Evolutionary conservation across 2,797 vertebrate species (phyloP), one percentile per base, ranked within the genome.

Genomic region (Lophius americanus): DNA sequence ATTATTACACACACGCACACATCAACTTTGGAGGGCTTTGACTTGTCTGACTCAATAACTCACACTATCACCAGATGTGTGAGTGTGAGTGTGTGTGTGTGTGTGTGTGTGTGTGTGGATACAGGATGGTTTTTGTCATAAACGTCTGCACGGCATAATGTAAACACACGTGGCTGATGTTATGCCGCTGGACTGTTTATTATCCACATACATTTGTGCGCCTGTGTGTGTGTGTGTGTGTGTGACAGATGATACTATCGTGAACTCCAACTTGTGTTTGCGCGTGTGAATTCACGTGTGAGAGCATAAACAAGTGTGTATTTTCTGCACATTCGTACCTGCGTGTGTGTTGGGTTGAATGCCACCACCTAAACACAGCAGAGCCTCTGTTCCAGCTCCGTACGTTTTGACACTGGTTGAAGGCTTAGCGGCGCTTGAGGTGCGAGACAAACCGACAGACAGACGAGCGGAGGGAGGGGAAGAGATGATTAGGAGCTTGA

Each of bases 1-100:
- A 97, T 98, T 98, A 98, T 96, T 88, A 82, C 79, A 80, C 73
- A 86, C 72, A 79, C 32, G 23, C 76, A 68, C 75, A 76, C 62
- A 57, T 65, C 74, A 88, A 90, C 82, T 91, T 88, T 84, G 70
- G 71, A 87, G 80, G 73, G 90, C 85, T 91, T 90, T 91, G 82
- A 89, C 85, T 89, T 88, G 84, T 88, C 88, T 88, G 88, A 88
- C 84, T 89, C 87, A 86, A 86, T 90, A 87, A 83, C 80, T 86
- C 79, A 73, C 72, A 68, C 76, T 73, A 82, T 76, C 76, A 64
- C 55, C 35, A 9, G 66, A 39, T 64, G 70, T 75, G 68, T 65
- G 55, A 56, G 54, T 58, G 67, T 63, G 76, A 63, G 73, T 63
- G 35, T 50, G 49, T 47, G 51, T 50, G 47, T 64, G 37, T 79